phyloP scores from a whole-genome alignment of 2,888 invertebrate species.

The Oligia latruncula region DNA sequence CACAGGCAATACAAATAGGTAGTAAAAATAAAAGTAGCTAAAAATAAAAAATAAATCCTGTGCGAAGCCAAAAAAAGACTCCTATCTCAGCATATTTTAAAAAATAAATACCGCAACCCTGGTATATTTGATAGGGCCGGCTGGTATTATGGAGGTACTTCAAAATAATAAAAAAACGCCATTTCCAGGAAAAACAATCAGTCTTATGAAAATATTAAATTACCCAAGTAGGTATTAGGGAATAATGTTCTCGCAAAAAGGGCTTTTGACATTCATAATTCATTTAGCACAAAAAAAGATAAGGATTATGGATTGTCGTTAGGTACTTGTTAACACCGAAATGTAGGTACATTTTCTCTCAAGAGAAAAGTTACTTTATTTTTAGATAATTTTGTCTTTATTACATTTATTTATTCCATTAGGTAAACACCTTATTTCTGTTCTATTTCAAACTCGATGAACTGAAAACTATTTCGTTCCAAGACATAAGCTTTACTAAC shows the following conservation, averaged over 20 bases:
- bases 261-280: constrained; percentile 28
- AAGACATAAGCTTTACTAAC: background rate
- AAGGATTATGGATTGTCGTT: constrained; percentile 25
- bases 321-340: background rate
- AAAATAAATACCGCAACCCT: too few species aligned
- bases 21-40: background rate
- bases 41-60: too few species aligned
- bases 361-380: constrained; percentile 7
- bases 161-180: background rate
- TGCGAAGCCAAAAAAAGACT: background rate
- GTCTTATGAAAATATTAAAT: constrained; percentile 11
- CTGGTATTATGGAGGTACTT: background rate
- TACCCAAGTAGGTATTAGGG: background rate
- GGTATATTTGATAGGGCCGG: too few species aligned
- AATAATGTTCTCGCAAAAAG: constrained; percentile 3
- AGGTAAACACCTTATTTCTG: background rate
- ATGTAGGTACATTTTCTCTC: background rate
- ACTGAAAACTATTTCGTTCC: constrained; percentile 8
- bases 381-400: background rate
- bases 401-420: constrained; percentile 17
- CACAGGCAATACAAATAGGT: background rate
- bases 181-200: background rate
- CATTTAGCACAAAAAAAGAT: constrained; percentile 18
- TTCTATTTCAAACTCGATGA: constrained; percentile 4
- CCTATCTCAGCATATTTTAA: background rate